Evolutionary conservation across 2,113 vertebrate genomes (phyloP).

Genomic region (Myotis brandtii): DNA sequence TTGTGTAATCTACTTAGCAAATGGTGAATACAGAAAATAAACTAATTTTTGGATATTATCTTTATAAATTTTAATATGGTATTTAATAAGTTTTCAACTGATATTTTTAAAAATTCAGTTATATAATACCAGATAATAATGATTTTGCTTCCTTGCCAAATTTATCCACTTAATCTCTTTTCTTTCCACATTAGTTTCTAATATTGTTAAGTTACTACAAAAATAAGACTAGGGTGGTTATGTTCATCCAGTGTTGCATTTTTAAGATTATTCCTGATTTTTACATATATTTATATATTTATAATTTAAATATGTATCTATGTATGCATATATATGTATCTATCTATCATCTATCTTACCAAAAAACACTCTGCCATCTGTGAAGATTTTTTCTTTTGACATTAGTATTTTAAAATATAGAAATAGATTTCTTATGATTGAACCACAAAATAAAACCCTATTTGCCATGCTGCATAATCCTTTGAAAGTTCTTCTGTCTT

Average conservation of each 20-base stretch:
- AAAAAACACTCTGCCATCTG: not conserved
- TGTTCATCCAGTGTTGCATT: not conserved
- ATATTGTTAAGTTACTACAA: not conserved
- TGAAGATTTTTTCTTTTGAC: not conserved
- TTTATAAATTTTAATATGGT: not conserved
- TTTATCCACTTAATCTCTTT: not conserved
- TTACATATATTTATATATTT: not conserved
- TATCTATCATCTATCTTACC: not conserved
- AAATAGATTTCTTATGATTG: not conserved
- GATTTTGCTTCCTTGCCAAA: not conserved
- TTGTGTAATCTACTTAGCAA: not conserved
- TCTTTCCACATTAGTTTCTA: not conserved
- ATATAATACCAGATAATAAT: not conserved
- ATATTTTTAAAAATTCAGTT: not conserved
- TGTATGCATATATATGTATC: not conserved
- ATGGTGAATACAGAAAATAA: not conserved
- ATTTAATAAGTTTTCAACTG: not conserved
- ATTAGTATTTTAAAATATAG: not conserved
- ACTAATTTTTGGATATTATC: not conserved
- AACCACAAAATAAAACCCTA: not conserved
- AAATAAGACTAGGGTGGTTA: not conserved
- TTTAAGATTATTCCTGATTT: not conserved
- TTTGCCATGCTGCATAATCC: not conserved
- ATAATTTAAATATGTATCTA: not conserved
- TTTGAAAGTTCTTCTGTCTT: conserved; percentile 33